Evolutionary conservation across 2,888 invertebrate species (phyloP), one percentile per base, ranked within the genome.

Genomic region (Zaprionus obscuricornis): DNA sequence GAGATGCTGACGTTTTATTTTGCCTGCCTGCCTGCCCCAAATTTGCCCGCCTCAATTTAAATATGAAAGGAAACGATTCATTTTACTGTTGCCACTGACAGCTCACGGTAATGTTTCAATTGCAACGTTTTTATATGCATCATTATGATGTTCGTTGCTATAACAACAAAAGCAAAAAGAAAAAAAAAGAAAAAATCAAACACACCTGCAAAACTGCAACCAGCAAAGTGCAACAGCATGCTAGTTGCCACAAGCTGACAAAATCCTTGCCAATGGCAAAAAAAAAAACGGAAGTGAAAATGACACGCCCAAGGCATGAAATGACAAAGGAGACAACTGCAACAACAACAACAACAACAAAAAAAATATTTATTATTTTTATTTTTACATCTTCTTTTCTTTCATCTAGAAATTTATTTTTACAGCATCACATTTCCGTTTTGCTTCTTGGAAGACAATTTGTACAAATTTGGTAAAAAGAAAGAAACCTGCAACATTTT

Each of bases 61-160:
- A n/a, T n/a, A n/a, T n/a, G n/a, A n/a, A n/a, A n/a, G 81, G 81
- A 81, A 81, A 72, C 81, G 72, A 77, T 77, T 74, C 68, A 60
- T 81, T 77, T 60, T 52, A 67, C 74, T 40, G 49, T 52, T 70
- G 64, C 55, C 75, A 79, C 65, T 52, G 74, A 62, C 77, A 71
- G 68, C 46, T 33, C 37, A 5, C 40, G 18, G 33, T 64, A 71
- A 78, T 76, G 83, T 78, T 82, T 79, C 83, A 79, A 79, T 79
- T 78, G 50, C 50, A 47, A n/a, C n/a, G 18, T 7, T 22, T 29
- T 16, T 36, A 36, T n/a, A n/a, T n/a, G n/a, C n/a, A n/a, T n/a
- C n/a, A 40, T 37, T 52, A 64, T 62, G 58, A 63, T 55, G 33
- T 51, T 42, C 46, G 40, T 34, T 56, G 49, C 37, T 26, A 42